These are phyloP conservation scores for Daphoenositta chrysoptera DNA, from an alignment of 2,113 vertebrate genomes.

Conservation along the genomic window DNA sequence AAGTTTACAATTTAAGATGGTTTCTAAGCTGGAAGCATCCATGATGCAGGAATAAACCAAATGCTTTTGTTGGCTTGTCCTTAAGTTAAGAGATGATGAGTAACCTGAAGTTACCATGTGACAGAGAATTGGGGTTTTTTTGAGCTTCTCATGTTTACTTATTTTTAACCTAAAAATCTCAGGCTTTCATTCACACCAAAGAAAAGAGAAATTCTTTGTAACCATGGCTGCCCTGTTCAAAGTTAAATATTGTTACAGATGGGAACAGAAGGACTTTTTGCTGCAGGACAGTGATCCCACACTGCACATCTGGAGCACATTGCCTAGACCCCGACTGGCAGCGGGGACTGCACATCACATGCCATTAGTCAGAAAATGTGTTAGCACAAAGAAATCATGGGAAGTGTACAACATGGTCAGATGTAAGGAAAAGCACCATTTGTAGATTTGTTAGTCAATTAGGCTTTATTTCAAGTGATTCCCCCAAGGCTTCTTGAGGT, in stretches of 20 bases:
- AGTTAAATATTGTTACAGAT: conserved; percentile 17
- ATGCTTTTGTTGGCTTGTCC: neutral
- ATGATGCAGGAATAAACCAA: neutral
- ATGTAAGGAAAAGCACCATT: neutral
- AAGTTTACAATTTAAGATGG: neutral
- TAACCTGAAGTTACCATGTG: neutral
- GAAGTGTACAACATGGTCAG: neutral
- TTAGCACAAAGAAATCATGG: conserved; percentile 21
- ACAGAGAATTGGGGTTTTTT: rapidly evolving
- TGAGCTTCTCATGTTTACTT: neutral
- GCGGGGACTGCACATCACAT: neutral
- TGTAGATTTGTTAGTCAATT: conserved; percentile 56
- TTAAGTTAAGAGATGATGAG: neutral
- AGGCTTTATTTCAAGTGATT: conserved; percentile 28
- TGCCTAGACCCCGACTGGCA: conserved; percentile 4
- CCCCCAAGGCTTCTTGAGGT: conserved; percentile 16
- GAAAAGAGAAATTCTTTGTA: neutral
- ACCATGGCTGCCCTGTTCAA: neutral
- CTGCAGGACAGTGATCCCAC: conserved; percentile 4
- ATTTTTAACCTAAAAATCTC: neutral
- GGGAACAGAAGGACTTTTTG: conserved; percentile 30
- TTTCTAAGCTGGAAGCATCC: neutral
- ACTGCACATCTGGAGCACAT: neutral
- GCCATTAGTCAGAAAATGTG: neutral
- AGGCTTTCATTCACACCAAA: neutral